Conservation (phyloP, 2,797 vertebrate species). For the Gallinago stenura region DNA sequence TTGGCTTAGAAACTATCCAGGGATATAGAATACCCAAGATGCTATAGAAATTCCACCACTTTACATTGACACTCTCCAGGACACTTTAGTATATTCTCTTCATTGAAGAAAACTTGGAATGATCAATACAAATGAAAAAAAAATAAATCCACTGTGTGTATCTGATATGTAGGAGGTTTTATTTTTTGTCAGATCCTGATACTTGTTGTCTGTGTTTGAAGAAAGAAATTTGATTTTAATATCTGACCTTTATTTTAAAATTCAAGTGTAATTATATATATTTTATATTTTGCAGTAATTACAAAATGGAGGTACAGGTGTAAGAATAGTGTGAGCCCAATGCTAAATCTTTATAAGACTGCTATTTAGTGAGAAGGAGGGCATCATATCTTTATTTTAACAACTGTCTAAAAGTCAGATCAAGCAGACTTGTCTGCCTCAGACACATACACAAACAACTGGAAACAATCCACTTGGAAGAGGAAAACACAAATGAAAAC, state of each 20-base stretch:
- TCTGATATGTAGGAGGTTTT: not conserved
- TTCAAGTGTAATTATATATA: not conserved
- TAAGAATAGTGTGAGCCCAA: not conserved
- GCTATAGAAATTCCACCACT: not conserved
- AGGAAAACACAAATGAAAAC: not conserved
- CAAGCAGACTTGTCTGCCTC: not conserved
- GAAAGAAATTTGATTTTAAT: not conserved
- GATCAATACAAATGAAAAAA: not conserved
- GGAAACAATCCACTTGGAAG: not conserved
- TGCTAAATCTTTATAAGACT: not conserved
- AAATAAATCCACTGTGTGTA: rapidly evolving
- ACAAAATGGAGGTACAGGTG: not conserved
- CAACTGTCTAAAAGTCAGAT: not conserved
- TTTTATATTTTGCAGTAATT: not conserved
- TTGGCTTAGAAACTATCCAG: not conserved
- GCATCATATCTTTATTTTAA: not conserved
- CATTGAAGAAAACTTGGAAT: not conserved
- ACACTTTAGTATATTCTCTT: not conserved
- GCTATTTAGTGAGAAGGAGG: not conserved
- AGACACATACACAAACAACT: not conserved
- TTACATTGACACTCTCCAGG: rapidly evolving
- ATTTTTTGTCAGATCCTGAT: not conserved
- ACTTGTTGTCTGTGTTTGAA: not conserved
- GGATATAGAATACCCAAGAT: not conserved
- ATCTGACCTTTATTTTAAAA: not conserved